Percentiles rank a stretch among this genome's conserved stretches.
Evolutionary conservation across 2,113 vertebrate species (phyloP).

Genomic region (Asarcornis scutulata): DNA sequence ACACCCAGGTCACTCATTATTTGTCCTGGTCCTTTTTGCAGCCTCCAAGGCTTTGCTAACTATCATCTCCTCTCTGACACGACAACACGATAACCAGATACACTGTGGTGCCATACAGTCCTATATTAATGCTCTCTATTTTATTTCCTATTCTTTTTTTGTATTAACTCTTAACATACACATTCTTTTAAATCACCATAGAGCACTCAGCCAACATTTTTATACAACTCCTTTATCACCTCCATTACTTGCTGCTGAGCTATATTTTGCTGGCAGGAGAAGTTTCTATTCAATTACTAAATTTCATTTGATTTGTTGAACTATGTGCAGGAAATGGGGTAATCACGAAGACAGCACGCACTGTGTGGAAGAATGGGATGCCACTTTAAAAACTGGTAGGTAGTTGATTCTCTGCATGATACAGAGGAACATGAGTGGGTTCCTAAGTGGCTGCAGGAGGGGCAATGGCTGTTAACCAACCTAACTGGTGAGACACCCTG

Average conservation of each 20-base stretch:
- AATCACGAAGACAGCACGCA: neutral
- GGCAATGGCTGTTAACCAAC: neutral
- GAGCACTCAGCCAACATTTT: neutral
- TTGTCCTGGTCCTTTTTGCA: neutral
- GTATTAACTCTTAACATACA: neutral
- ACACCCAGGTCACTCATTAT: neutral
- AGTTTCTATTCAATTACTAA: neutral
- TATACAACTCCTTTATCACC: neutral
- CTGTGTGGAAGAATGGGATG: neutral
- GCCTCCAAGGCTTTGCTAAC: neutral
- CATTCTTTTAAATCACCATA: neutral
- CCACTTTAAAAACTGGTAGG: neutral
- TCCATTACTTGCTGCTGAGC: neutral
- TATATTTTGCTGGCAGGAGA: neutral
- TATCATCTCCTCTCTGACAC: neutral
- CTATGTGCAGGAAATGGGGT: neutral
- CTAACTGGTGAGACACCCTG: neutral
- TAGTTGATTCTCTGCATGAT: neutral
- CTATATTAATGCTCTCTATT: neutral
- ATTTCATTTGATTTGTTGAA: neutral
- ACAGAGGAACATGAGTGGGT: neutral
- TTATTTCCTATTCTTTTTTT: neutral
- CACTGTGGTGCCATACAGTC: fast-evolving
- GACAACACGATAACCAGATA: fast-evolving
- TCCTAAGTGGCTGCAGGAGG: neutral